Conservation (phyloP, 2,888 invertebrate genomes). For the Nasonovia ribisnigri region DNA sequence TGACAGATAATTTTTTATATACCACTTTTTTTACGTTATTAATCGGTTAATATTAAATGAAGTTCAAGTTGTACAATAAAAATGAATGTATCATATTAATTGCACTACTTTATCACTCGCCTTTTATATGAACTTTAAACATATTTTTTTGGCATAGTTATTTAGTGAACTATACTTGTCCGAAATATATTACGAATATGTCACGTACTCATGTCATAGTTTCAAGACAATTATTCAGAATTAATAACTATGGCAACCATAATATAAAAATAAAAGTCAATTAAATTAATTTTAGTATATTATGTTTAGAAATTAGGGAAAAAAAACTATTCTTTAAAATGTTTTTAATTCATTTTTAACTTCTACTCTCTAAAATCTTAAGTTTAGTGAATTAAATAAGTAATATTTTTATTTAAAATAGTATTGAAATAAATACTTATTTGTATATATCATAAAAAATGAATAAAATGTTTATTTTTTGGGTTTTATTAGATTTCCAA, state of each 20-base stretch:
- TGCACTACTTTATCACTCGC: background rate
- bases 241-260: background rate
- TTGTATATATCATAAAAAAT: background rate
- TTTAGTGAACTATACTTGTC: background rate
- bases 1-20: background rate
- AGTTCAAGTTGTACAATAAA: background rate
- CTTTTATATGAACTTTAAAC: background rate
- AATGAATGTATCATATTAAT: background rate
- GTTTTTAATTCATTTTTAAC: background rate
- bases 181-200: background rate
- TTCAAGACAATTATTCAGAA: background rate
- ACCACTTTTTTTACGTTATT: background rate
- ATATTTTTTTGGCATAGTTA: background rate
- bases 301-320: background rate
- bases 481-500: background rate
- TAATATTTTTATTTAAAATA: background rate
- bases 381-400: background rate
- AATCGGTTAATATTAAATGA: background rate
- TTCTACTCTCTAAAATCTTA: background rate
- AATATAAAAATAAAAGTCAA: background rate
- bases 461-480: background rate
- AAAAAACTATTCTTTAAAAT: background rate
- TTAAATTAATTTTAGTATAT: background rate
- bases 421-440: background rate
- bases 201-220: background rate